Evolutionary conservation across 1,140 invertebrate species (phyloP).

Genomic region (Eciton burchellii): DNA sequence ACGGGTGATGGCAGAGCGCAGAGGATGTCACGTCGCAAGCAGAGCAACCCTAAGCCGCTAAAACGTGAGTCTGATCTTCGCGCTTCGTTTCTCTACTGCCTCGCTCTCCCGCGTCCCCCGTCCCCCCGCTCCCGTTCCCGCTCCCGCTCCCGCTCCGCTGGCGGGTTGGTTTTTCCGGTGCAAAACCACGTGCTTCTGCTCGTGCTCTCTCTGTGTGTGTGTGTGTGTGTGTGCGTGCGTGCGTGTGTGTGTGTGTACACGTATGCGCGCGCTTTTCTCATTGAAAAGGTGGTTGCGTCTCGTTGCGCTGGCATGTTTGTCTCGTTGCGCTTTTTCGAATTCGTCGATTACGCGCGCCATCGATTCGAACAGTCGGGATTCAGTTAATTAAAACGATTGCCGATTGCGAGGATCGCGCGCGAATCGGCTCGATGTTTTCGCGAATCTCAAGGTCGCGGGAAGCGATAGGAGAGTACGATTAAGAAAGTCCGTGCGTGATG

Average conservation of each 20-base stretch:
- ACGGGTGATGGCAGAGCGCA: constrained; percentile 84
- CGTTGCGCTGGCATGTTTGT: constrained; percentile 42
- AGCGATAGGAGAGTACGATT: too few species aligned
- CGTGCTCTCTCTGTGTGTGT: background rate
- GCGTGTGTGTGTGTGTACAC: background rate
- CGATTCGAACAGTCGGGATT: too few species aligned
- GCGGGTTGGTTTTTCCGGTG: background rate
- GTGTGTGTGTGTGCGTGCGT: background rate
- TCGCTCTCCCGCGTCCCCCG: too few species aligned
- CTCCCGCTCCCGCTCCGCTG: too few species aligned
- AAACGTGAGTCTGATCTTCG: constrained; percentile 86
- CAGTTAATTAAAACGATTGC: too few species aligned
- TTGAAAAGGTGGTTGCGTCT: background rate
- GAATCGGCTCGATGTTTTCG: too few species aligned
- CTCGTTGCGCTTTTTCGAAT: background rate
- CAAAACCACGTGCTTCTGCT: background rate
- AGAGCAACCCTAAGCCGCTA: constrained; percentile 89
- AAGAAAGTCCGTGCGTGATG: too few species aligned
- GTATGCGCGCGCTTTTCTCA: too few species aligned
- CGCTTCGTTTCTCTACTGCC: constrained; percentile 27
- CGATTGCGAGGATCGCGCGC: too few species aligned
- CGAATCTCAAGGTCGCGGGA: too few species aligned
- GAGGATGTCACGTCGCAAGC: constrained; percentile 89
- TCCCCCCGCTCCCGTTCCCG: too few species aligned
- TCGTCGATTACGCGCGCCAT: too few species aligned